Conservation (phyloP, 2,797 vertebrate species). For the Pseudochirops corinnae region DNA sequence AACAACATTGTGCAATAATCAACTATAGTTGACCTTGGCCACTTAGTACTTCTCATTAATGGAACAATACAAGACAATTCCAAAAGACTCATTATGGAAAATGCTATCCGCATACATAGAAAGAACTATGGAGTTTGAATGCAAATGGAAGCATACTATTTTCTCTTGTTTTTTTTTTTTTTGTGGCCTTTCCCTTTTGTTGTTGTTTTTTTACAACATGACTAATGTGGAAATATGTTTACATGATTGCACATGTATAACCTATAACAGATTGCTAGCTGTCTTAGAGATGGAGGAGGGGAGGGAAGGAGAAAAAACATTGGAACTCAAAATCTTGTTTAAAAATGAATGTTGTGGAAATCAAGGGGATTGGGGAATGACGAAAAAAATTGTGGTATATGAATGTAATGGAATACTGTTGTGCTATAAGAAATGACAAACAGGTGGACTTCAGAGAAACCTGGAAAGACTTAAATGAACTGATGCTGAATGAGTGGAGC, state of each 20-base stretch:
- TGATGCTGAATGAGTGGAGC: too few relatives aligned
- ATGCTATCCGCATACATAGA: background rate
- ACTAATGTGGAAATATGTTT: background rate
- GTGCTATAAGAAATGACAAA: too few relatives aligned
- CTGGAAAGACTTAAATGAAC: too few relatives aligned
- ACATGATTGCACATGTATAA: background rate
- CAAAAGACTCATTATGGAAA: background rate
- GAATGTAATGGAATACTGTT: too few relatives aligned
- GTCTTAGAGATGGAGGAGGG: background rate
- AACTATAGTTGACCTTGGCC: too few relatives aligned
- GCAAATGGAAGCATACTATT: too few relatives aligned
- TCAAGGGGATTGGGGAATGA: too few relatives aligned
- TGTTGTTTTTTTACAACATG: background rate
- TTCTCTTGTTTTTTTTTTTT: too few relatives aligned
- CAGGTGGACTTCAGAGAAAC: too few relatives aligned
- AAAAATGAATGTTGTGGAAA: background rate
- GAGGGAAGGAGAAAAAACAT: background rate
- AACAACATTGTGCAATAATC: background rate
- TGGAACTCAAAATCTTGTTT: background rate
- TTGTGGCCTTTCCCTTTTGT: background rate
- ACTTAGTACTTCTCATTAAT: background rate
- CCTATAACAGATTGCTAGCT: background rate
- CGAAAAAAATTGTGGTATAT: too few relatives aligned
- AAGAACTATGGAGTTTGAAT: background rate
- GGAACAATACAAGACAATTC: background rate